Conservation (phyloP, 2,113 vertebrate genomes). For the Hippopotamus amphibius region DNA sequence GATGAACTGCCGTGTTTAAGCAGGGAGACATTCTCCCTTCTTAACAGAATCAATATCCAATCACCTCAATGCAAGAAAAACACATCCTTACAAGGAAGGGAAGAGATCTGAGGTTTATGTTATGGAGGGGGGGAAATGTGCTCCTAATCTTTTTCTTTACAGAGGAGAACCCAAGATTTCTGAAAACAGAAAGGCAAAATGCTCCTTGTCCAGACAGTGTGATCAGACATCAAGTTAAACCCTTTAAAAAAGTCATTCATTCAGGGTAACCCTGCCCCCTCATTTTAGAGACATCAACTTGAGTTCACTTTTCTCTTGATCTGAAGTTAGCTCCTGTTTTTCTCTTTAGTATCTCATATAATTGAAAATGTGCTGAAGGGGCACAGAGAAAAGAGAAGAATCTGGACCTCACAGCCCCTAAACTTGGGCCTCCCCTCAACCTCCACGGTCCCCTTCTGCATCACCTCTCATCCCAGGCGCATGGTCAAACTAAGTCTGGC, state of each 20-base stretch:
- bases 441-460: too few species aligned
- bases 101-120: neutral
- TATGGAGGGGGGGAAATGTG: neutral
- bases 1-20: neutral
- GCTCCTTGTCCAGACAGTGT: neutral
- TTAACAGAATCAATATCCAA: conserved; percentile 57
- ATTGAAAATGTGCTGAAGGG: neutral
- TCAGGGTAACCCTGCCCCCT: neutral
- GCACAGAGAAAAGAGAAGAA: neutral
- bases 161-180: neutral
- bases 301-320: neutral
- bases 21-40: neutral
- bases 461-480: too few species aligned
- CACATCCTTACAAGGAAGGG: neutral
- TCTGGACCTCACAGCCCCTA: neutral
- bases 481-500: neutral
- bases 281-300: neutral
- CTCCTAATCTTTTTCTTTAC: neutral
- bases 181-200: neutral
- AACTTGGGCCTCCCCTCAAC: neutral
- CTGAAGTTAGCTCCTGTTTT: neutral
- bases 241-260: neutral
- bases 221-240: neutral
- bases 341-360: neutral
- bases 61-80: neutral